Evolutionary conservation across 2,797 vertebrate species (phyloP).

Genomic region (Tragelaphus oryx): DNA sequence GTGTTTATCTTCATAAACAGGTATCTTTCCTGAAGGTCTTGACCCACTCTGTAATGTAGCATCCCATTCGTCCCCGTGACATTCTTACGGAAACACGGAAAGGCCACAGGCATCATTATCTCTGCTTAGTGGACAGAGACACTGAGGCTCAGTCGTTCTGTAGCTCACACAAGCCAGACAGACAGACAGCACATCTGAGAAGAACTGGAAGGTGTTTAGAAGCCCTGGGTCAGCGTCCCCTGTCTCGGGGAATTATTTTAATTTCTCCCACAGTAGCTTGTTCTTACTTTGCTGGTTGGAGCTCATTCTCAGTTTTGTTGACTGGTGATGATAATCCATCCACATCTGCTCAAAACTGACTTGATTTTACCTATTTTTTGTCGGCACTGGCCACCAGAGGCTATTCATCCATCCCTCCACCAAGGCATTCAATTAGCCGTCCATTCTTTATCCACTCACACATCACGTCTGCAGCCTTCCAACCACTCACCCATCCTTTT

Average conservation of each 20-base stretch:
- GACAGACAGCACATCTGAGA: neutral
- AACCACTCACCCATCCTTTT: neutral
- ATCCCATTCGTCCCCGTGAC: neutral
- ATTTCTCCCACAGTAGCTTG: neutral
- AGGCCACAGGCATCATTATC: constrained; percentile 17
- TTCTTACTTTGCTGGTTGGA: neutral
- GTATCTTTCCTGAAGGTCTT: constrained; percentile 28
- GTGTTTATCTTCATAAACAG: constrained; percentile 23
- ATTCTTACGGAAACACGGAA: constrained; percentile 23
- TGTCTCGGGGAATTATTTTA: neutral
- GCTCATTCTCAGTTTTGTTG: constrained; percentile 25
- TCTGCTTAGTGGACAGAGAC: constrained; percentile 30
- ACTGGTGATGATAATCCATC: neutral
- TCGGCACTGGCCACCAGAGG: neutral
- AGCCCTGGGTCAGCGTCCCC: constrained; percentile 23
- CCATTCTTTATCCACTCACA: neutral
- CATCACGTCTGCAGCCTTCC: neutral
- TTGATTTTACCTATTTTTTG: neutral
- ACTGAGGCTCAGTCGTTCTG: neutral
- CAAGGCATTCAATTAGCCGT: neutral
- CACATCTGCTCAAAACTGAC: neutral
- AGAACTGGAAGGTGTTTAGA: neutral
- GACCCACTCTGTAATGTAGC: neutral
- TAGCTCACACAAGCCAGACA: constrained; percentile 15
- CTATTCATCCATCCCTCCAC: neutral